Evolutionary conservation across 2,888 invertebrate genomes (phyloP), one percentile per base, ranked within the genome.

Genomic region (Drosophila hawaiiensis): DNA sequence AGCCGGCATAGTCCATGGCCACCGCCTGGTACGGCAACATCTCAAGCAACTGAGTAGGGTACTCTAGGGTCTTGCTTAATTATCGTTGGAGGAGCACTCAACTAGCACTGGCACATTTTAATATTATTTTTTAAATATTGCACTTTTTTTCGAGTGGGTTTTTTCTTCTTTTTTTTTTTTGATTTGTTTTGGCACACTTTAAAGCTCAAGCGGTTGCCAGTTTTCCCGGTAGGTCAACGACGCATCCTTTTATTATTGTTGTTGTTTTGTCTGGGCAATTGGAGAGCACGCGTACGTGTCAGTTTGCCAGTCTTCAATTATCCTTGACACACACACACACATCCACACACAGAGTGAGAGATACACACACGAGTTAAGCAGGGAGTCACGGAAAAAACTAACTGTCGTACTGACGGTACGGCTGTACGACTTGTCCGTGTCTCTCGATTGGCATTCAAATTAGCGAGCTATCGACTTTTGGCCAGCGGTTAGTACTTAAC

Each of bases 11-110:
- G 95, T 96, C 96, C 97, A 97, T 97, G 92, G 97, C 97, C 59
- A 97, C 97, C 85, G 96, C 96, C 94, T 97, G 97, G 94, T 97
- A 97, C 92, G 97, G 97, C 95, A 97, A 95, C 97, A 97, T 97
- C 39, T 28, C 3, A 31, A 47, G 28, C 25, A 25, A 16, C 43
- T 31, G 19, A 37, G 53, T 41, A 37, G 33, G 47, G 19, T n/a
- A 5, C 31, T 35, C 16, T n/a, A 28, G 19, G 52, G 29, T n/a
- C 29, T 53, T 49, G 31, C 53, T n/a, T 59, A 25, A 56, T 31
- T 62, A 55, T 54, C 56, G 67, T 68, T 74, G 25, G 10, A 14
- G 3, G 29, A 47, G 16, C 47, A 47, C 54, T 65, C 39, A 49
- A 58, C 69, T 83, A 73, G 55, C 80, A 84, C 76, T 82, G 69